These are phyloP conservation scores for Muraenolepis orangiensis DNA, from an alignment of 2,797 vertebrate species.

Conservation along the genomic window DNA sequence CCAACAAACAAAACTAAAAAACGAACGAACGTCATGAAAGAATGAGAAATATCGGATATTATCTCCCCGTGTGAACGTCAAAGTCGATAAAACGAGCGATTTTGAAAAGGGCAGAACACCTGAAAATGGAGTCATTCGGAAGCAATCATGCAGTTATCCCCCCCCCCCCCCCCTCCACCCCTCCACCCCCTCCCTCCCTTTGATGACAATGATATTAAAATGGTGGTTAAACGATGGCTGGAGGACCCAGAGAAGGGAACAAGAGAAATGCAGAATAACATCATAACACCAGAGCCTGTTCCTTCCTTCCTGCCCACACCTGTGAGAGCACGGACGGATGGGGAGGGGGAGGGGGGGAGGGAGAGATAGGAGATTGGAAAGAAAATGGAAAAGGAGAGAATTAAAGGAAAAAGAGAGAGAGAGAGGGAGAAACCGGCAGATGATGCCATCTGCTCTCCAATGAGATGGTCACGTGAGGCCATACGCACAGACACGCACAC, in stretches of 20 bases:
- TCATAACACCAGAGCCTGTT: too few relatives aligned
- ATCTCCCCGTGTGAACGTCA: neutral
- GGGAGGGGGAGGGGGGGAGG: neutral
- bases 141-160: neutral
- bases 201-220: neutral
- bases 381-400: neutral
- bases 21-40: too few relatives aligned
- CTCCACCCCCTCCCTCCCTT: neutral
- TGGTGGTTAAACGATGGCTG: neutral
- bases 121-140: neutral
- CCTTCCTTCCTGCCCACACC: too few relatives aligned
- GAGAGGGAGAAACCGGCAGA: constrained; percentile 26
- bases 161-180: too few relatives aligned
- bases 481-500: neutral
- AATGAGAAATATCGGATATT: neutral
- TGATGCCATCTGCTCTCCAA: constrained; percentile 58
- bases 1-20: too few relatives aligned
- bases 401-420: neutral
- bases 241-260: too few relatives aligned
- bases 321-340: too few relatives aligned
- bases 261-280: too few relatives aligned
- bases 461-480: constrained; percentile 36
- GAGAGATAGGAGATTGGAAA: neutral
- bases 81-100: neutral
- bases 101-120: constrained; percentile 1